Conservation (phyloP, 35 echinoderm and acorn worm species). For the Ophioderma brevispina region DNA sequence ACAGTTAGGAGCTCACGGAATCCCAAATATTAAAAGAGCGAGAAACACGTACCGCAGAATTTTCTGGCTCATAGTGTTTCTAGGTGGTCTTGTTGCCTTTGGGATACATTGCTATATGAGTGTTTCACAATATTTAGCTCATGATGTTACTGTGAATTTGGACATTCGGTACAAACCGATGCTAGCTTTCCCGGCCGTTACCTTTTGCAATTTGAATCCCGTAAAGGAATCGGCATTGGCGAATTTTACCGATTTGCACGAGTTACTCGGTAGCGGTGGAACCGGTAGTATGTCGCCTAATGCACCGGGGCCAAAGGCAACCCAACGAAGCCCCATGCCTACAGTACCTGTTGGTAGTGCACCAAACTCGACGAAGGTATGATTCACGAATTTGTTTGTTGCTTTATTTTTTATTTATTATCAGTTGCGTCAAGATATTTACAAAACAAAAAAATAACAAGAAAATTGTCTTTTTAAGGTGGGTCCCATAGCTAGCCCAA, state of each 20-base stretch:
- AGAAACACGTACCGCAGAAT: neutral
- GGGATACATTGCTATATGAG: conserved; percentile 13
- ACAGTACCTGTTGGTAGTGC: too few relatives aligned
- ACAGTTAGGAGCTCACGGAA: conserved; percentile 51
- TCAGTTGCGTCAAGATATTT: too few relatives aligned
- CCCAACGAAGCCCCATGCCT: too few relatives aligned
- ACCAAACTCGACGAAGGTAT: too few relatives aligned
- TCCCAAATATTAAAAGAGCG: conserved; percentile 58
- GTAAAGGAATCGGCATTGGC: neutral
- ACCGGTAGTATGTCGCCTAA: too few relatives aligned
- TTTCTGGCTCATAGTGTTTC: conserved; percentile 15
- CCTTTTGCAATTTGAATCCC: conserved; percentile 65
- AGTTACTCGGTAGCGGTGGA: neutral
- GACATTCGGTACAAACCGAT: conserved; percentile 16
- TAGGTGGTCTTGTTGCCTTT: neutral
- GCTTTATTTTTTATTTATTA: too few relatives aligned
- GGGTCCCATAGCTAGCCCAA: too few relatives aligned
- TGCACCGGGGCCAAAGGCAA: too few relatives aligned
- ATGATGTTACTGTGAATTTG: conserved; percentile 23
- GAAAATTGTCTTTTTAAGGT: too few relatives aligned
- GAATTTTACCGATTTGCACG: neutral
- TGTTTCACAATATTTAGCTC: neutral
- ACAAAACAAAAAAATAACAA: too few relatives aligned
- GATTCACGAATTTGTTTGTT: too few relatives aligned
- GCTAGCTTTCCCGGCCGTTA: conserved; percentile 49